These are phyloP conservation scores for Tychaedon coryphoeus DNA, from an alignment of 2,113 vertebrate species.

Conservation along the genomic window DNA sequence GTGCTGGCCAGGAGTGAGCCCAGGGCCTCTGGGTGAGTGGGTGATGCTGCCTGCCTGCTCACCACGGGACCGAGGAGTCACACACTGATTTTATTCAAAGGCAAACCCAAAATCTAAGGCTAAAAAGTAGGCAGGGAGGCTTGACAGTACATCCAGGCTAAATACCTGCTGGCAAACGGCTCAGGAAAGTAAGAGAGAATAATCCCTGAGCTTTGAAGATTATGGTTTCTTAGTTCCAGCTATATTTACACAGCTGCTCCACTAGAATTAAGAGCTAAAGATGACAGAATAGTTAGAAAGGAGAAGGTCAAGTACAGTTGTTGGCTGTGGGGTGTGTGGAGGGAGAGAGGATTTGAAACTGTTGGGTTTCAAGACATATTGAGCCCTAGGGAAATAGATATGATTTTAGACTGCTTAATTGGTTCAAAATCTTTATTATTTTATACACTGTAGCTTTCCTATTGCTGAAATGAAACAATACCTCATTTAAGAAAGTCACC, in stretches of 20 bases:
- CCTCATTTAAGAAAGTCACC: background rate
- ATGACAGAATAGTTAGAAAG: background rate
- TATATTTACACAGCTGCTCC: slow-evolving; percentile 29
- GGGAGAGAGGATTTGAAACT: background rate
- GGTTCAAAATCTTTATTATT: slow-evolving; percentile 22
- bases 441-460: slow-evolving; percentile 6
- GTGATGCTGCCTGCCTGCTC: background rate
- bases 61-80: fast-evolving
- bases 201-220: slow-evolving; percentile 12
- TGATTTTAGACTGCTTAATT: background rate
- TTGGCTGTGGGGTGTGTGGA: background rate
- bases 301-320: background rate
- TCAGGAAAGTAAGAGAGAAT: background rate
- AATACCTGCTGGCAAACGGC: background rate
- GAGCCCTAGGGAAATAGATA: background rate
- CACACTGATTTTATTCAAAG: background rate
- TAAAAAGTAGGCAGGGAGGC: background rate
- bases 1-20: background rate
- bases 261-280: slow-evolving; percentile 11
- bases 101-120: background rate
- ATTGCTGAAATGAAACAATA: slow-evolving; percentile 54
- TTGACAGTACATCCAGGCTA: background rate
- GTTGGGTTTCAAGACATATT: background rate
- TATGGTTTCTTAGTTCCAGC: background rate
- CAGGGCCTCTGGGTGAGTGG: background rate